Evolutionary conservation across 1,140 invertebrate genomes (phyloP).

Genomic region (Andrena cerasifolii): DNA sequence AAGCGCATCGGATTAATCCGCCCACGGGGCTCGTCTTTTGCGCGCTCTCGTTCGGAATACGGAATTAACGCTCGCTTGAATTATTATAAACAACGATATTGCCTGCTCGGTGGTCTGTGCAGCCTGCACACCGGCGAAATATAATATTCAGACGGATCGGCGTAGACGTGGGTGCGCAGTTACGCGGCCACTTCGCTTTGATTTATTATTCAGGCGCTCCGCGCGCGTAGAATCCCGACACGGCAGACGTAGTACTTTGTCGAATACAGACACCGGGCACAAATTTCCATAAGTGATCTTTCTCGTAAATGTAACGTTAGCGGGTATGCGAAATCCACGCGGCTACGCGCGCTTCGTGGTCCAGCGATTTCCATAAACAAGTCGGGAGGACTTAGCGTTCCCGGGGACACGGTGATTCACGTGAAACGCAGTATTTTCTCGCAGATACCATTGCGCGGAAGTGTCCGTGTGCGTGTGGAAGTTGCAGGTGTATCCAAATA

Average conservation of each 20-base stretch:
- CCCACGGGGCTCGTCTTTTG: conserved; percentile 21
- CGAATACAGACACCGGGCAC: not conserved
- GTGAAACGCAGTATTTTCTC: not conserved
- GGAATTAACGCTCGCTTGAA: conserved; percentile 42
- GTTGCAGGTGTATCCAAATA: no score
- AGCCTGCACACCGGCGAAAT: not conserved
- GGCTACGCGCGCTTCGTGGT: not conserved
- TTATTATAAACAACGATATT: conserved; percentile 45
- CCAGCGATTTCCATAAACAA: conserved; percentile 22
- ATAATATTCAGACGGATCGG: conserved; percentile 20
- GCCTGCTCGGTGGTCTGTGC: not conserved
- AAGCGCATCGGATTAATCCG: conserved; percentile 36
- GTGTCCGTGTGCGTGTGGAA: no score
- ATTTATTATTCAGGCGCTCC: conserved; percentile 40
- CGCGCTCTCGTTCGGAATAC: conserved; percentile 30
- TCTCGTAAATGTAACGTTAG: conserved; percentile 16
- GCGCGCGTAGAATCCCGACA: no score
- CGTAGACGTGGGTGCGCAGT: conserved; percentile 20
- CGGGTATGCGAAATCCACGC: not conserved
- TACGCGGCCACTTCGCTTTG: conserved; percentile 44
- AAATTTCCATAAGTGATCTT: conserved; percentile 47
- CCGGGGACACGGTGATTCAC: not conserved
- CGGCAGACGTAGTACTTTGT: no score
- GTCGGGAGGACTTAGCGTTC: not conserved
- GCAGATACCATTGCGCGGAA: not conserved